phyloP scores from a whole-genome alignment of 2,888 invertebrate genomes.

The Lottia scabra region DNA sequence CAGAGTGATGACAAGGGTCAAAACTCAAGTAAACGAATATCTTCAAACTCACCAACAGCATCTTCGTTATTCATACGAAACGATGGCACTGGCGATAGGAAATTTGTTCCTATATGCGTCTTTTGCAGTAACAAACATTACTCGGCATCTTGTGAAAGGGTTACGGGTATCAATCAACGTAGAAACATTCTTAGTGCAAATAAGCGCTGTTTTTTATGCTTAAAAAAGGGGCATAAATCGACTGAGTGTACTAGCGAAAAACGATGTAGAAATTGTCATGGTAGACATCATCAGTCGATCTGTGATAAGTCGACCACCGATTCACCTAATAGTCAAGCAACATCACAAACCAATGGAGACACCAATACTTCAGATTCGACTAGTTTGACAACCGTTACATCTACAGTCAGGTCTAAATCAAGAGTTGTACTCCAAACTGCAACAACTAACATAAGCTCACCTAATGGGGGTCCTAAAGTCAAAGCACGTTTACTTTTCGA shows the following conservation, averaged over 20 bases:
- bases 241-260: neutral
- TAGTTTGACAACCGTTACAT: neutral
- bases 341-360: neutral
- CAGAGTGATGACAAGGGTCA: neutral
- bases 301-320: neutral
- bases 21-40: neutral
- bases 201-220: neutral
- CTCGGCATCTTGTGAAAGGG: conserved; percentile 9
- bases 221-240: conserved; percentile 6
- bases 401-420: neutral
- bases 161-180: neutral
- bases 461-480: neutral
- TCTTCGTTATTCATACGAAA: neutral
- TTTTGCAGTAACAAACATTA: neutral
- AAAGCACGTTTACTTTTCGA: neutral
- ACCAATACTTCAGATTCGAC: neutral
- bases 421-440: conserved; percentile 1
- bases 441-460: neutral
- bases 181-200: neutral
- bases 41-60: neutral
- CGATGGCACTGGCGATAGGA: neutral
- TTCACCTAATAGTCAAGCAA: neutral
- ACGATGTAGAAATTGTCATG: neutral
- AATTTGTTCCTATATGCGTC: neutral
- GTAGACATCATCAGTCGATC: neutral